Evolutionary conservation across 1,140 invertebrate species (phyloP).

Genomic region (Caenorhabditis briggsae): DNA sequence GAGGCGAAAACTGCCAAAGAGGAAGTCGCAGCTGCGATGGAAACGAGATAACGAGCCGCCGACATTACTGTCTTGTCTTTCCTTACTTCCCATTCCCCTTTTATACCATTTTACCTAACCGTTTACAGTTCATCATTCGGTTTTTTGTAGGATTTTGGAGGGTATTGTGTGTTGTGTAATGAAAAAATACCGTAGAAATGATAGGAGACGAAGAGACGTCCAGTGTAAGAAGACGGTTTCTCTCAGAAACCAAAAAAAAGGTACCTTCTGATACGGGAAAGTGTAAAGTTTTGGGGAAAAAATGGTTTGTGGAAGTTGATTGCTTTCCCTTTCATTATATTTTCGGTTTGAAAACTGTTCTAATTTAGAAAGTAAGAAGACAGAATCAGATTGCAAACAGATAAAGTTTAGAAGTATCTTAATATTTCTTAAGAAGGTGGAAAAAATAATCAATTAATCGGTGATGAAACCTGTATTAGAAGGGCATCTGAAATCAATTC

Average conservation of each 20-base stretch:
- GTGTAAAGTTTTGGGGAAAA: conserved; percentile 23
- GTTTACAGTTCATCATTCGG: conserved; percentile 30
- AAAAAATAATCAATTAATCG: no score
- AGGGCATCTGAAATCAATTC: no score
- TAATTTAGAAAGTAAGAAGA: neutral
- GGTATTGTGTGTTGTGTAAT: conserved; percentile 41
- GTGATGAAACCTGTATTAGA: no score
- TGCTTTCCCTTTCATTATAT: neutral
- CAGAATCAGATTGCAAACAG: no score
- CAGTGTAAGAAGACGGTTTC: conserved; percentile 14
- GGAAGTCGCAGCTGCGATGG: conserved; percentile 20
- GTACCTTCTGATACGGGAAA: conserved; percentile 42
- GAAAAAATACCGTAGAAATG: neutral
- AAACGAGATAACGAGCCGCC: conserved; percentile 50
- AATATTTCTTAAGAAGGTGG: no score
- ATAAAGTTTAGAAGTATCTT: no score
- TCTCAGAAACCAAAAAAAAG: conserved; percentile 7
- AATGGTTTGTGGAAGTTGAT: neutral
- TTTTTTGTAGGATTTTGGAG: conserved; percentile 45
- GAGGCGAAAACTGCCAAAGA: conserved; percentile 37
- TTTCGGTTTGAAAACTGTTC: neutral
- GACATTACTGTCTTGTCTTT: conserved; percentile 38
- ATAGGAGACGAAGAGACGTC: neutral
- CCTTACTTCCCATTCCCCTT: neutral
- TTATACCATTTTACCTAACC: conserved; percentile 23